Evolutionary conservation across 2,888 invertebrate genomes (phyloP).

Genomic region (Gasteruption jaculator): DNA sequence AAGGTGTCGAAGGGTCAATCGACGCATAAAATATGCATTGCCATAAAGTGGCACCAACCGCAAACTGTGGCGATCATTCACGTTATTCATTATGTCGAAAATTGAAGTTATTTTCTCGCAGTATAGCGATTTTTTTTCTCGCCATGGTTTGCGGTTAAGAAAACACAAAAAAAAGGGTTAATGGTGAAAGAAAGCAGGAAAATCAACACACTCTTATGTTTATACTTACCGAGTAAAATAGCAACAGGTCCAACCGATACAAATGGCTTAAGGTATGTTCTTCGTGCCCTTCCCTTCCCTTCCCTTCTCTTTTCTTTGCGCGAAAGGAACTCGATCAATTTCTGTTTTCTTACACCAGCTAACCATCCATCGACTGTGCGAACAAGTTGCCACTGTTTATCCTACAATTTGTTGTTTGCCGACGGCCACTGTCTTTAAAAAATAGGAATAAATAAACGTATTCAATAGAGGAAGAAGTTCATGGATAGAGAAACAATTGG

Average conservation of each 20-base stretch:
- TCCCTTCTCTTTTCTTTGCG: background rate
- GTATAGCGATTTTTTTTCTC: too few species aligned
- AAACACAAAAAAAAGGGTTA: too few species aligned
- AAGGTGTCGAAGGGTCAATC: too few species aligned
- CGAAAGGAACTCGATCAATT: constrained; percentile 24
- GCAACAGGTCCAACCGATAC: constrained; percentile 31
- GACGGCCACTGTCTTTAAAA: too few species aligned
- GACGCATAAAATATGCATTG: too few species aligned
- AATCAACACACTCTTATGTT: constrained; percentile 23
- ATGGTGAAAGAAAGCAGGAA: constrained; percentile 16
- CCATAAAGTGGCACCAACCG: too few species aligned
- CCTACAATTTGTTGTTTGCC: background rate
- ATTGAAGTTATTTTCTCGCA: too few species aligned
- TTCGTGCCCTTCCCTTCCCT: constrained; percentile 8
- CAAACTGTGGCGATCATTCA: too few species aligned
- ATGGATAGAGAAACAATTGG: too few species aligned
- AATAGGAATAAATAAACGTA: too few species aligned
- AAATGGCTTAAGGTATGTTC: constrained; percentile 25
- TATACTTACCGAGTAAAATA: constrained; percentile 14
- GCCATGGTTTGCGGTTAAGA: too few species aligned
- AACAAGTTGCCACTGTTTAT: background rate
- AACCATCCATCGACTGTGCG: background rate
- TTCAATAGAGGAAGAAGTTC: background rate
- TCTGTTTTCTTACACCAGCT: constrained; percentile 10
- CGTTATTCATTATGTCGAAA: too few species aligned